Evolutionary conservation across 2,888 invertebrate genomes (phyloP), one percentile per base, ranked within the genome.

Genomic region (Drosophila cracens): DNA sequence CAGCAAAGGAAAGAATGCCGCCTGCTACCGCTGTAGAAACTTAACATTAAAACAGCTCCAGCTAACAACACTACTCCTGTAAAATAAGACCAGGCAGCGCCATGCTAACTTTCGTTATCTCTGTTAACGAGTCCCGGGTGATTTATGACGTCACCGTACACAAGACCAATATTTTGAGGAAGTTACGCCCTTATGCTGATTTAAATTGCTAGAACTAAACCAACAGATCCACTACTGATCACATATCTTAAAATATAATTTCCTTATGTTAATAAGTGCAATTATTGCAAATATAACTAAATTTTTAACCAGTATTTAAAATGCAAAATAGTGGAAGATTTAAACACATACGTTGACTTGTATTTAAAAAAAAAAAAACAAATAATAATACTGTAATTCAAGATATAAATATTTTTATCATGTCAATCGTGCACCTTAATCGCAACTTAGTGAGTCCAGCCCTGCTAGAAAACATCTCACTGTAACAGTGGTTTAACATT

Each of bases 381-480:
- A 38, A 5, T 1, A 18, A 36, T 21, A 21, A 34, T n/a, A 25
- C 25, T 8, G 8, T 11, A 4, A 18, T 27, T 25, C 2, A 11
- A 8, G 18, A 49, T 8, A 10, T 34, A 16, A n/a, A 49, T 18
- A 25, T n/a, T 8, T n/a, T 5, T 21, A 5, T 49, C 11, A 4
- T n/a, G 13, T 40, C 18, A 38, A n/a, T 18, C 1, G 25, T 31
- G 29, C 25, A 25, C n/a, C 46, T 6, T 11, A 64, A n/a, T 31
- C 8, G 4, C 18, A 29, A n/a, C 31, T 53, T 21, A 16, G 21
- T 36, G 2, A 29, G 6, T 29, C 59, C 75, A 77, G 62, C 78
- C 66, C 78, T 76, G 62, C 10, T 2, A 25, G 8, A 27, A 31
- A 58, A 65, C 77, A 70, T 70, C 31, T 40, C 34, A 27, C 3